Evolutionary conservation across 2,113 vertebrate species (phyloP).

Genomic region (Willisornis vidua): DNA sequence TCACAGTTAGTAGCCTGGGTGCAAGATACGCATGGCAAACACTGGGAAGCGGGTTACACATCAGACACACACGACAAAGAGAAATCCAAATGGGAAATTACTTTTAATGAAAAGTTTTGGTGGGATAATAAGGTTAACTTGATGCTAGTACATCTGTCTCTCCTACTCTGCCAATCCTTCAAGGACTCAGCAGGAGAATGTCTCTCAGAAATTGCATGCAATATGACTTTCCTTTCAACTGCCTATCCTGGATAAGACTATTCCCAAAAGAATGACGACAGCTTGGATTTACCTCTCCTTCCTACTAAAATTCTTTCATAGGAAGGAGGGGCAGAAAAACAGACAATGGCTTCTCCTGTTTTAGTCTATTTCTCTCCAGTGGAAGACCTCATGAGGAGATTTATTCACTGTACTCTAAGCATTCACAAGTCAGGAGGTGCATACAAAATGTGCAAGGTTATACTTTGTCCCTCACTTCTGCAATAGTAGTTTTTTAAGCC

Average conservation of each 20-base stretch:
- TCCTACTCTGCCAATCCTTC: slow-evolving; percentile 3
- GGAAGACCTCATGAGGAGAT: neutral
- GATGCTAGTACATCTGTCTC: neutral
- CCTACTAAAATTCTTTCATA: neutral
- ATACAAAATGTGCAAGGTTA: neutral
- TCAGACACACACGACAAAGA: neutral
- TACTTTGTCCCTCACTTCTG: neutral
- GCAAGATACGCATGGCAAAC: neutral
- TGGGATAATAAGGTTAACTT: neutral
- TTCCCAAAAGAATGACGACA: neutral
- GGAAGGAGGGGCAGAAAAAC: neutral
- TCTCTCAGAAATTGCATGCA: neutral
- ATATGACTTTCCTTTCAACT: neutral
- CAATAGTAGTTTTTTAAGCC: neutral
- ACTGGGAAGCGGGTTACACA: neutral
- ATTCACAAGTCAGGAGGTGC: neutral
- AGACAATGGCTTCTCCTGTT: neutral
- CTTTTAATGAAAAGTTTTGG: neutral
- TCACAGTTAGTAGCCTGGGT: neutral
- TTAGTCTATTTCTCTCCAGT: neutral
- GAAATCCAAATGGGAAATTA: slow-evolving; percentile 33
- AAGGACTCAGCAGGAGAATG: slow-evolving; percentile 3
- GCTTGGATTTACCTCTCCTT: slow-evolving; percentile 1
- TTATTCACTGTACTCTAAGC: neutral
- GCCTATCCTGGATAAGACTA: neutral